These are phyloP conservation scores for Rhagonycha fulva DNA, from an alignment of 2,888 invertebrate genomes.

Conservation along the genomic window DNA sequence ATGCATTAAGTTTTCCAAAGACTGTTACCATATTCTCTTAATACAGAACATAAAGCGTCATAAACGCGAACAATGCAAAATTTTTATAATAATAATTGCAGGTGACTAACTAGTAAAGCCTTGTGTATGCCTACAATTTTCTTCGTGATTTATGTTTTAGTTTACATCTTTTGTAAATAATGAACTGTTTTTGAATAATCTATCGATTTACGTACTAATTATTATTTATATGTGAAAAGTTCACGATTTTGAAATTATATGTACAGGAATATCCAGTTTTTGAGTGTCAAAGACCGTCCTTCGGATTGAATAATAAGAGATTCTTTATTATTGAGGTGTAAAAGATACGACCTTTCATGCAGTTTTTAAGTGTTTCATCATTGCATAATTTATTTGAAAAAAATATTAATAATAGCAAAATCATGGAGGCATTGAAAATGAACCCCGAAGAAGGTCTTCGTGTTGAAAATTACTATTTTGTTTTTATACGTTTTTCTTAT, in stretches of 20 bases:
- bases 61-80: neutral
- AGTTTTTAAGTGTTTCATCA: neutral
- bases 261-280: neutral
- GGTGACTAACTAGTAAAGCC: neutral
- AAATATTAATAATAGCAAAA: neutral
- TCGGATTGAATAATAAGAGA: neutral
- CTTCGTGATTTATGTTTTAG: neutral
- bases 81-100: neutral
- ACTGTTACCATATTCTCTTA: neutral
- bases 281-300: conserved; percentile 4
- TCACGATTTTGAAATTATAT: neutral
- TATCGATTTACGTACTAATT: neutral
- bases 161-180: neutral
- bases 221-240: neutral
- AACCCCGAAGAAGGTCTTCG: neutral
- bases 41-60: neutral
- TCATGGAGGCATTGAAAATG: neutral
- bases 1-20: neutral
- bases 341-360: neutral
- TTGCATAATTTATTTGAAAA: neutral
- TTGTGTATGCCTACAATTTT: neutral
- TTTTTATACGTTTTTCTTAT: neutral
- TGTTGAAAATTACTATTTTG: neutral
- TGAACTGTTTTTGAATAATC: neutral
- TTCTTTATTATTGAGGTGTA: neutral